These are phyloP conservation scores for Phataginus tetradactyla DNA, from an alignment of 2,797 vertebrate genomes.

Conservation along the genomic window DNA sequence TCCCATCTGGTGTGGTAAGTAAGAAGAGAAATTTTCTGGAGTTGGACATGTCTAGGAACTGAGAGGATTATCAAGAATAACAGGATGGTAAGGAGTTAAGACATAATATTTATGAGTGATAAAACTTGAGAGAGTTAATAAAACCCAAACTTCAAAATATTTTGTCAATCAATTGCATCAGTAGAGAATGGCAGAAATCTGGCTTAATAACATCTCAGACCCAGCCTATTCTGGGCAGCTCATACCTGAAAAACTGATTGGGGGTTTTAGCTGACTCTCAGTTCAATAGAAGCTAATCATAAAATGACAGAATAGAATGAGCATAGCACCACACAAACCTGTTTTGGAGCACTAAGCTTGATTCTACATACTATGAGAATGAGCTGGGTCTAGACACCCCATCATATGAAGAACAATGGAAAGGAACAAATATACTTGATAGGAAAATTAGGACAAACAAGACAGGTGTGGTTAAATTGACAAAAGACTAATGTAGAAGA, in stretches of 20 bases:
- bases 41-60: background rate
- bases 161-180: background rate
- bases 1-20: background rate
- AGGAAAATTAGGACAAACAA: background rate
- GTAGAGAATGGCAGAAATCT: background rate
- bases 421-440: background rate
- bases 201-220: background rate
- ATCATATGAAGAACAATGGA: background rate
- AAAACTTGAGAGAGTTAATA: constrained; percentile 22
- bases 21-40: background rate
- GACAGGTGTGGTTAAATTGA: background rate
- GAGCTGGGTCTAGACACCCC: background rate
- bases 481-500: background rate
- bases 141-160: background rate
- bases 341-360: background rate
- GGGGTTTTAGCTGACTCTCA: background rate
- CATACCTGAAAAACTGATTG: constrained; percentile 3
- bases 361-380: background rate
- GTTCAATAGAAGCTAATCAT: background rate
- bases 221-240: background rate
- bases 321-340: background rate
- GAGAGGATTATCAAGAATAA: constrained; percentile 11
- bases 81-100: background rate
- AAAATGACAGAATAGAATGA: constrained; percentile 39
- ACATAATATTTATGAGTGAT: background rate